These are phyloP conservation scores for Lasioglossum baleicum DNA, from an alignment of 1,140 invertebrate genomes.

Conservation along the genomic window DNA sequence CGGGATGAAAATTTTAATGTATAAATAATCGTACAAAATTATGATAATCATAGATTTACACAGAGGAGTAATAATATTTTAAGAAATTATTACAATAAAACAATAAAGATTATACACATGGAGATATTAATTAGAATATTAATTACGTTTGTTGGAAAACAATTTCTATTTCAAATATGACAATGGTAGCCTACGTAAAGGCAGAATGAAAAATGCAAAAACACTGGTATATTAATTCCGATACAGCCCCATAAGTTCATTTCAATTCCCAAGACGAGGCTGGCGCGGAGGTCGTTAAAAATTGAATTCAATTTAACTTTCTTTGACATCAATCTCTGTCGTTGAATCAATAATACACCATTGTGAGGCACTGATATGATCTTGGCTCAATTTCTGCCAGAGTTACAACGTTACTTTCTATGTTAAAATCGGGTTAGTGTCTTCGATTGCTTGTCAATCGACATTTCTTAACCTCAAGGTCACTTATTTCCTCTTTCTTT, in stretches of 20 bases:
- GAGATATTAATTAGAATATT: too few species aligned
- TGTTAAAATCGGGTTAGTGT: constrained; percentile 14
- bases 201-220: background rate
- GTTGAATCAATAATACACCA: constrained; percentile 46
- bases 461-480: background rate
- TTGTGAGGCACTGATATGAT: constrained; percentile 39
- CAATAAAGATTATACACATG: too few species aligned
- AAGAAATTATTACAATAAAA: too few species aligned
- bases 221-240: constrained; percentile 1
- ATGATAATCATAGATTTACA: too few species aligned
- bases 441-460: background rate
- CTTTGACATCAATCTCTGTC: constrained; percentile 7
- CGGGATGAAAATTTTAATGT: too few species aligned
- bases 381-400: constrained; percentile 6
- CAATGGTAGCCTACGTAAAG: background rate
- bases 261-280: background rate
- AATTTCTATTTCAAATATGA: background rate
- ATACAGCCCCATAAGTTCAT: background rate
- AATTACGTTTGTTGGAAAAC: background rate
- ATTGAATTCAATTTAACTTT: constrained; percentile 60
- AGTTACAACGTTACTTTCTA: background rate
- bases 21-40: too few species aligned
- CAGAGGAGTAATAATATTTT: too few species aligned
- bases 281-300: constrained; percentile 39
- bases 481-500: too few species aligned